Evolutionary conservation across 2,888 invertebrate genomes (phyloP).

Genomic region (Carpatolechia fugitivella): DNA sequence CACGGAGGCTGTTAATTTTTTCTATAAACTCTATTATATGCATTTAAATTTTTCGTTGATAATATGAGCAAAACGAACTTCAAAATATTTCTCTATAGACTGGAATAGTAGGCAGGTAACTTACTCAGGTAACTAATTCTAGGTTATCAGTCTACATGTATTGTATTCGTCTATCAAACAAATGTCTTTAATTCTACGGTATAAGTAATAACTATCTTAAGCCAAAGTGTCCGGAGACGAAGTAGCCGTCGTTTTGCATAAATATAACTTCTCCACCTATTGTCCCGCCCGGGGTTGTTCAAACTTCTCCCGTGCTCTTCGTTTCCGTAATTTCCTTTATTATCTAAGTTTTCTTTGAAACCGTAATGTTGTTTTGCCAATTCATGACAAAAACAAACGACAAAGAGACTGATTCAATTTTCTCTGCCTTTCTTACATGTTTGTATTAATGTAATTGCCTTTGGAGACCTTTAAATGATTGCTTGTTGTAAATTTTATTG

Average conservation of each 20-base stretch:
- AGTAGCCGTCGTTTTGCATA: slow-evolving; percentile 4
- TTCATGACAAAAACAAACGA: slow-evolving; percentile 3
- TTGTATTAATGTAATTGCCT: neutral
- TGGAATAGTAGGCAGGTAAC: too few species aligned
- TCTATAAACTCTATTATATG: too few species aligned
- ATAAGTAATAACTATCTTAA: neutral
- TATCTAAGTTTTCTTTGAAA: slow-evolving; percentile 23
- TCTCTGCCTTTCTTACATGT: neutral
- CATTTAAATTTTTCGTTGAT: too few species aligned
- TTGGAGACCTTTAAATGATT: neutral
- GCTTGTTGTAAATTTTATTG: too few species aligned
- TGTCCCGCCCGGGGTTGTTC: neutral
- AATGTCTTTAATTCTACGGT: neutral
- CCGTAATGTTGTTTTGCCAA: slow-evolving; percentile 5
- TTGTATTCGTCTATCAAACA: too few species aligned
- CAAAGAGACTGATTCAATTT: neutral
- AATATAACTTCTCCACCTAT: slow-evolving; percentile 5
- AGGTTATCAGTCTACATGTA: too few species aligned
- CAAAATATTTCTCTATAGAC: too few species aligned
- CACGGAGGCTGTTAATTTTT: too few species aligned
- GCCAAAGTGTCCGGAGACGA: neutral
- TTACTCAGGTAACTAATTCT: too few species aligned
- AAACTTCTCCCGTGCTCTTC: neutral
- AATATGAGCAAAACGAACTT: too few species aligned
- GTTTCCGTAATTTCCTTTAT: slow-evolving; percentile 23